Percentiles rank a stretch among this genome's conserved stretches.
Conservation (phyloP, 2,113 vertebrate species). For the Sterrhoptilus dennistouni region DNA sequence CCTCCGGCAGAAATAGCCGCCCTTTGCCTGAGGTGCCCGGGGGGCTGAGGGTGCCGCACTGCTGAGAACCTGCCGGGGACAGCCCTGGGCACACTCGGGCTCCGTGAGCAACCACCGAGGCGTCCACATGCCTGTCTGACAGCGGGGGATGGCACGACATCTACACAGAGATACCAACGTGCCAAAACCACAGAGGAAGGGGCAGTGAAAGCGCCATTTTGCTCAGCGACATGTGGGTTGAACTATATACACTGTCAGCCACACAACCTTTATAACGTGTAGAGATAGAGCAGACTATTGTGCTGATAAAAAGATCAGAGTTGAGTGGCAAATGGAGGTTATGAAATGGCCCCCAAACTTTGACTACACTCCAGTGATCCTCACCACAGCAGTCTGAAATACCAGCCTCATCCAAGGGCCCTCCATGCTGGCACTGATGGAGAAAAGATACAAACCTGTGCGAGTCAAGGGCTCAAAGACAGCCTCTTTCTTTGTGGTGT, state of each 20-base stretch:
- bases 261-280: background rate
- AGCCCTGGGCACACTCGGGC: background rate
- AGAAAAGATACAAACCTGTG: background rate
- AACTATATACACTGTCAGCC: background rate
- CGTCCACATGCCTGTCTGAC: background rate
- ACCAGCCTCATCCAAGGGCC: background rate
- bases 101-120: background rate
- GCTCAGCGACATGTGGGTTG: background rate
- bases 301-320: background rate
- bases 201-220: background rate
- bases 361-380: background rate
- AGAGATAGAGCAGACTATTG: background rate
- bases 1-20: background rate
- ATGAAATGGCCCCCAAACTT: background rate
- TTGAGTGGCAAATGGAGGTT: background rate
- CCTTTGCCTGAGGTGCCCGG: rapidly evolving
- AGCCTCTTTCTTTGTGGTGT: background rate
- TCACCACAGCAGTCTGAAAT: background rate
- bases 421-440: background rate
- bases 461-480: background rate
- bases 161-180: rapidly evolving
- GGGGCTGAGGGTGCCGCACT: rapidly evolving
- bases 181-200: background rate
- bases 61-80: rapidly evolving
- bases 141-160: too few relatives aligned